A percentile compares a stretch with the other conserved stretches of the same genome.
These are phyloP conservation scores for Stegodyphus mimosarum DNA, from an alignment of 1,140 invertebrate species.

Conservation along the genomic window DNA sequence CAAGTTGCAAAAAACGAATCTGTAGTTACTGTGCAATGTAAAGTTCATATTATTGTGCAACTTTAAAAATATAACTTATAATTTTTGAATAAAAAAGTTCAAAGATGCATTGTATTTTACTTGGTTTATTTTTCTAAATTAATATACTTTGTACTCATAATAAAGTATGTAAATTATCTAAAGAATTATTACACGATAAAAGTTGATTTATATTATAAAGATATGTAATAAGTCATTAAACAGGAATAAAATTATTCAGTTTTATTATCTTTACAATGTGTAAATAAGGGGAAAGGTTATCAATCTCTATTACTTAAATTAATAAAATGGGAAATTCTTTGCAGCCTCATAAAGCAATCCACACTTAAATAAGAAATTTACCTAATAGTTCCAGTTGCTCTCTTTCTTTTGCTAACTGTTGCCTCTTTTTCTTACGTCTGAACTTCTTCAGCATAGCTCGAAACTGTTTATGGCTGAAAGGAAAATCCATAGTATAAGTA, in stretches of 20 bases:
- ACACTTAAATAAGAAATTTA: not conserved
- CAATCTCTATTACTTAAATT: not conserved
- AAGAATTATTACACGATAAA: too few species aligned
- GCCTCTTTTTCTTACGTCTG: conserved; percentile 38
- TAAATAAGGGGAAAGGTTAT: not conserved
- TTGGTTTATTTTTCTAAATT: too few species aligned
- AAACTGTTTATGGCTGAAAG: conserved; percentile 53
- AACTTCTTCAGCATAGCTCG: conserved; percentile 51
- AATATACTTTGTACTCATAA: too few species aligned
- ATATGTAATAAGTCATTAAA: not conserved
- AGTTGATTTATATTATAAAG: too few species aligned
- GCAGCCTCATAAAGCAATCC: not conserved
- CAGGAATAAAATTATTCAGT: not conserved
- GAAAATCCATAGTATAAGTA: not conserved
- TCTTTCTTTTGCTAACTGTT: conserved; percentile 30
- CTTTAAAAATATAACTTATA: too few species aligned
- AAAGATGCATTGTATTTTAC: too few species aligned
- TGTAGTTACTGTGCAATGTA: too few species aligned
- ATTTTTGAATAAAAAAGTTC: too few species aligned
- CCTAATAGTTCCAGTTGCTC: conserved; percentile 31
- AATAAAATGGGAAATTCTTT: not conserved
- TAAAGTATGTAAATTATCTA: too few species aligned
- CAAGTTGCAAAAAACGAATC: too few species aligned
- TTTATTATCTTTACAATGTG: not conserved
- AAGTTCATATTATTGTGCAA: too few species aligned